These are phyloP conservation scores for Sebastiscus tertius DNA, from an alignment of 2,797 vertebrate genomes.

Conservation along the genomic window DNA sequence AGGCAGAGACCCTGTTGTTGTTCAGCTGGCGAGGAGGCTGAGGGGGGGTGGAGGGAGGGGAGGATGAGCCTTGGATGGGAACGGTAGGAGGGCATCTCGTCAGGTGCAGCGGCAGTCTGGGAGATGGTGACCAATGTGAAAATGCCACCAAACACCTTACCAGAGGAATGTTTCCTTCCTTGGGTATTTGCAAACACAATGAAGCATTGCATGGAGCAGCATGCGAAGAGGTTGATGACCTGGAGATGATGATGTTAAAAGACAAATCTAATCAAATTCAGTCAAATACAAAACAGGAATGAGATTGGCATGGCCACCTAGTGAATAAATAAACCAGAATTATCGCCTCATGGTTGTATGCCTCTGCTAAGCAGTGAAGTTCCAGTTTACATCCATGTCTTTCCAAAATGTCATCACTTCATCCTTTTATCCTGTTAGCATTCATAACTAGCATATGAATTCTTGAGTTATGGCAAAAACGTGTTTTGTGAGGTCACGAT, in stretches of 20 bases:
- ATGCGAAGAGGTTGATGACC: background rate
- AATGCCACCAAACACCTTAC: background rate
- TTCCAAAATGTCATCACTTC: background rate
- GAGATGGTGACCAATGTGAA: conserved; percentile 3
- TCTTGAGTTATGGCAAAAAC: too few species aligned
- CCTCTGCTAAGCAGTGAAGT: background rate
- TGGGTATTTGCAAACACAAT: background rate
- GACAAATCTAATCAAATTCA: conserved; percentile 4
- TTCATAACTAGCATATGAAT: background rate
- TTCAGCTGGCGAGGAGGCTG: conserved; percentile 81
- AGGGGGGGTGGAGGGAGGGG: background rate
- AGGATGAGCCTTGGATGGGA: conserved; percentile 55
- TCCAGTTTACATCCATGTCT: background rate
- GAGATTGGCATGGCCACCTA: background rate
- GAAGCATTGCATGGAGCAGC: background rate
- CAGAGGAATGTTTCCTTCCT: background rate
- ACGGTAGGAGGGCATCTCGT: conserved; percentile 58
- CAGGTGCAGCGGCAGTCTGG: conserved; percentile 35
- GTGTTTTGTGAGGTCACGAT: background rate
- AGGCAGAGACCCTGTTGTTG: conserved; percentile 89
- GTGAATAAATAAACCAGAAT: background rate
- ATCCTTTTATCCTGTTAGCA: background rate
- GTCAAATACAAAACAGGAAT: background rate
- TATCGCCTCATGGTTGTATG: background rate
- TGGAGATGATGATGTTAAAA: conserved; percentile 6